Conservation (phyloP, 2,888 invertebrate species). For the Limulus polyphemus region DNA sequence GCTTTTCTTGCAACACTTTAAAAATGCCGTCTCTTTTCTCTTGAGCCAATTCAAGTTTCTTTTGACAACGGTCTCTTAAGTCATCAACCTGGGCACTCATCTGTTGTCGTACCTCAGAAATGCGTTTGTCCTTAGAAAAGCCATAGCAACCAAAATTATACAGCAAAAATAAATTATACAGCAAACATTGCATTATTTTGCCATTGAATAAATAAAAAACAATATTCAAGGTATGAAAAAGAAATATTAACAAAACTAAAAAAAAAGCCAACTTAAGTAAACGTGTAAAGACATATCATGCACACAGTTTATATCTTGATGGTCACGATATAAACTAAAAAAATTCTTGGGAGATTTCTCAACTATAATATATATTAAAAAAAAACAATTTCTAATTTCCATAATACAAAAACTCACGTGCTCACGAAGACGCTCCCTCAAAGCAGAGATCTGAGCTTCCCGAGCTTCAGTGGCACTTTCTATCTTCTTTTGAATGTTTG, state of each 20-base stretch:
- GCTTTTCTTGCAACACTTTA: slow-evolving; percentile 50
- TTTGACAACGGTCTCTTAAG: slow-evolving; percentile 24
- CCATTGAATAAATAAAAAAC: too few relatives aligned
- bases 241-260: too few relatives aligned
- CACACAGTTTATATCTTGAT: too few relatives aligned
- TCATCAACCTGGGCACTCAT: slow-evolving; percentile 24
- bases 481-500: slow-evolving; percentile 75
- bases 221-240: too few relatives aligned
- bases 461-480: slow-evolving; percentile 75
- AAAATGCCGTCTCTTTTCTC: slow-evolving; percentile 38
- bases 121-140: slow-evolving; percentile 16
- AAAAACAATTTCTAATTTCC: too few relatives aligned
- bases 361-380: neutral
- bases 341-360: too few relatives aligned
- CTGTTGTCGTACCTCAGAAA: slow-evolving; percentile 24
- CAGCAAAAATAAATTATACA: too few relatives aligned
- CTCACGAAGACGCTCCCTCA: slow-evolving; percentile 77
- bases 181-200: too few relatives aligned
- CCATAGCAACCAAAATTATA: too few relatives aligned
- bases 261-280: too few relatives aligned
- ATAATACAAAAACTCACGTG: slow-evolving; percentile 53
- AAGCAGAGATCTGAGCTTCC: slow-evolving; percentile 79
- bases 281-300: too few relatives aligned
- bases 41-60: slow-evolving; percentile 26
- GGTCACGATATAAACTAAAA: too few relatives aligned